A percentile compares a stretch with the other conserved stretches of the same genome.
Evolutionary conservation across 1,140 invertebrate genomes (phyloP).

Genomic region (Bombus ignitus): DNA sequence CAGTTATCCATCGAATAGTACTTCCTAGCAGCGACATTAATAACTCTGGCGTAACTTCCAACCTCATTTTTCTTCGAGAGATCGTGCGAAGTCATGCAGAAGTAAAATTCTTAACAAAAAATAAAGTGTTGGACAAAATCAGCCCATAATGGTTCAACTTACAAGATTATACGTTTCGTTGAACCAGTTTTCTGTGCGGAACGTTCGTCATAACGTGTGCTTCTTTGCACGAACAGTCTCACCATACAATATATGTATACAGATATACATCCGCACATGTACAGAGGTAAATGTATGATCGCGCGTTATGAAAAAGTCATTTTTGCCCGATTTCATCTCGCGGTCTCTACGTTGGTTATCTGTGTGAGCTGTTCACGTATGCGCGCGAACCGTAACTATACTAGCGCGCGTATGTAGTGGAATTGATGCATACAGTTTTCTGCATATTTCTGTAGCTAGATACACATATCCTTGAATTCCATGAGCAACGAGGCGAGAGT

Average conservation of each 20-base stretch:
- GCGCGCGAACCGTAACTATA: neutral
- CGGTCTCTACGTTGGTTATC: constrained; percentile 3
- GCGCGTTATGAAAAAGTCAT: constrained; percentile 64
- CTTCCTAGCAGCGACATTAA: neutral
- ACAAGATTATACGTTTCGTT: constrained; percentile 30
- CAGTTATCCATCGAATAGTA: neutral
- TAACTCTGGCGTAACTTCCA: neutral
- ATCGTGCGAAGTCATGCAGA: neutral
- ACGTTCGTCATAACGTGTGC: constrained; percentile 14
- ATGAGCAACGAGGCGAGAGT: constrained; percentile 48
- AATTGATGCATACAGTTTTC: constrained; percentile 26
- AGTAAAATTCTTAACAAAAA: neutral
- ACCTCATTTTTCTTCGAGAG: neutral
- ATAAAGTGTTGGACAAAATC: neutral
- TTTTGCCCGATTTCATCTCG: constrained; percentile 57
- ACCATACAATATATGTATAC: neutral
- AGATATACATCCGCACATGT: neutral
- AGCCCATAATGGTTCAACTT: constrained; percentile 14
- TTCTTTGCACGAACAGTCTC: constrained; percentile 2
- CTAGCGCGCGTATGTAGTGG: neutral
- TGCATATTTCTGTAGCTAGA: constrained; percentile 56
- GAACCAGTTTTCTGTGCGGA: constrained; percentile 17
- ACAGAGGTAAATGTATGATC: constrained; percentile 19
- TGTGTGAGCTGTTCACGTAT: neutral
- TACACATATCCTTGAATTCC: constrained; percentile 68